Base-by-base conservation (phyloP, 2,888 invertebrate species). In the Ametastegia equiseti region DNA sequence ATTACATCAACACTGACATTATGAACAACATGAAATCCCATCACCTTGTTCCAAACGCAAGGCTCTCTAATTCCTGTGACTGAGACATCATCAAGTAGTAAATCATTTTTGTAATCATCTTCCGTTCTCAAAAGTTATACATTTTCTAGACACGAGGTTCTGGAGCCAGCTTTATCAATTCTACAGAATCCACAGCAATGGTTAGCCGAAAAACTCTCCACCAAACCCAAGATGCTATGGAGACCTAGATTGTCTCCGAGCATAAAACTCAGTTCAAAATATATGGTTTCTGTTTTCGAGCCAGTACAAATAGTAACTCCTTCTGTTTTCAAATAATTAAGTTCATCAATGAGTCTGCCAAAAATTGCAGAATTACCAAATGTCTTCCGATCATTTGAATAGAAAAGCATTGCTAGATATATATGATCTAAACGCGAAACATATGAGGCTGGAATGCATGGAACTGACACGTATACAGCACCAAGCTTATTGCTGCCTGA, bases 211-310 rank as follows among this genome's bases (percentile, higher is more conserved):
- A 83, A 84, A 65, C 81, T 60, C 39, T 83, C 84, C 0, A 60
- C 50, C 54, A 84, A 84, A 5, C 82, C 84, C 11, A 83, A 47
- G 19, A 83, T 73, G 6, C 39, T 39, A 50, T 80, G 23, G 2
- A 81, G 9, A 15, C 83, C 83, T 19, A 83, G 39, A 47, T 85
- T 84, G 65, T 84, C 84, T 27, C 81, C 84, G 15, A 82, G 42
- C 1, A 84, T 63, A 1, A 82, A 67, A 23, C 77, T 81, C n/a
- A 84, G 11, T 65, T 82, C 80, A 71, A 84, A 84, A 73, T 78
- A 83, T 15, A 85, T 63, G 50, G 23, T 69, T 19, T 27, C 13
- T 13, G 19, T 65, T 15, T 63, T 54, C 9, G 45, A 9, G 11
- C 27, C 30, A 27, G 33, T 67, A 27, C 23, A 15, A 0, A 82